A percentile compares a stretch with the other conserved stretches of the same genome.
Conservation (phyloP, 2,113 vertebrate species). For the Cacatua alba region DNA sequence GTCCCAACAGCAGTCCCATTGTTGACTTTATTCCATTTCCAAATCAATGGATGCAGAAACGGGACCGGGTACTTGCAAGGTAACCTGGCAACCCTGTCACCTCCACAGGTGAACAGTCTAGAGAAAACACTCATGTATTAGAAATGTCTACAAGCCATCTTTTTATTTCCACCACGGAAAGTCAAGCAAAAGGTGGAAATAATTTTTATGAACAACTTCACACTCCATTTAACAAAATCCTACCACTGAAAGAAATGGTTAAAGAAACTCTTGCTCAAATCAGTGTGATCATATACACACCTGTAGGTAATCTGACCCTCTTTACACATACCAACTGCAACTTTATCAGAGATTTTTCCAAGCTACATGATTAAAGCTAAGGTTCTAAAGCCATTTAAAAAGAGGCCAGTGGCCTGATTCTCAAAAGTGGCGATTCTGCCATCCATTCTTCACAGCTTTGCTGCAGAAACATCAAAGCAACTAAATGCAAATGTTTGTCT, state of each 20-base stretch:
- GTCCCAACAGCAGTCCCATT: neutral
- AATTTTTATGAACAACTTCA: neutral
- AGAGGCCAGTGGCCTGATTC: neutral
- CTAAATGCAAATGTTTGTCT: neutral
- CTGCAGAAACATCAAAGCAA: neutral
- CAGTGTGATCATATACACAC: neutral
- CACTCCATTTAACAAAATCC: neutral
- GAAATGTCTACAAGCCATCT: neutral
- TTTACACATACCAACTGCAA: neutral
- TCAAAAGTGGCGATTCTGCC: neutral
- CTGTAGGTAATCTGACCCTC: neutral
- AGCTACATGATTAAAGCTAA: neutral
- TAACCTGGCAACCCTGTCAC: neutral
- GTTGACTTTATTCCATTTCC: neutral
- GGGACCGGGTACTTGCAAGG: neutral
- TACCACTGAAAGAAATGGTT: neutral
- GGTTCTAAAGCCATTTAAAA: neutral
- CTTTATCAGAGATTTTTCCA: neutral
- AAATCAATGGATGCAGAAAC: neutral
- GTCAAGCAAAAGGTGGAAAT: neutral
- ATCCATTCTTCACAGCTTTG: neutral
- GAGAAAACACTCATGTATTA: neutral
- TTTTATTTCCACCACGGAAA: neutral
- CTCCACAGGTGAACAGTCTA: neutral
- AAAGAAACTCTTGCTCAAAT: neutral